Conservation (phyloP, 2,797 vertebrate genomes). For the Allobates femoralis region DNA sequence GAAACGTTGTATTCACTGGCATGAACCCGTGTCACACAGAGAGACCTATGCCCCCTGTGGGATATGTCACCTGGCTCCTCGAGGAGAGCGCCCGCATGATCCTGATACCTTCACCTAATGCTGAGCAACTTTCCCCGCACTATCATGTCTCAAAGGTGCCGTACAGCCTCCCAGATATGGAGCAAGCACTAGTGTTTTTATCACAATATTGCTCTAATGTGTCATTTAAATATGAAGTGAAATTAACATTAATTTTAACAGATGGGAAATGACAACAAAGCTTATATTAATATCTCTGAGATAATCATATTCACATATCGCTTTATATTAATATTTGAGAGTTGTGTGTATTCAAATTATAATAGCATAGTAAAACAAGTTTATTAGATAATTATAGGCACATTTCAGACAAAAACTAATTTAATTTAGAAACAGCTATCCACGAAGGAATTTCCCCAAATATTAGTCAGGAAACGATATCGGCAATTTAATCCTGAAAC, state of each 20-base stretch:
- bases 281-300: background rate
- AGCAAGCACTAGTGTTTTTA: background rate
- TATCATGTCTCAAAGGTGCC: too few species aligned
- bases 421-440: too few species aligned
- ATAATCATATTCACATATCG: background rate
- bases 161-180: background rate
- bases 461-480: too few species aligned
- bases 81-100: background rate
- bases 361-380: too few species aligned
- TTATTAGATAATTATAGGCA: too few species aligned
- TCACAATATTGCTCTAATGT: background rate
- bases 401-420: too few species aligned
- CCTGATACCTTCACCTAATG: background rate
- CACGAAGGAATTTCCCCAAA: too few species aligned
- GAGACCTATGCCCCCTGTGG: constrained; percentile 25
- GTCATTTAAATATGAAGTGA: background rate
- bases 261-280: background rate
- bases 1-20: constrained; percentile 10
- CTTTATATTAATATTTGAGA: background rate
- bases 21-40: constrained; percentile 16
- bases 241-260: background rate
- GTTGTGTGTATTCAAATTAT: too few species aligned
- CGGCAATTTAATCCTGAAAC: too few species aligned
- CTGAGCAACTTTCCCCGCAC: constrained; percentile 5
- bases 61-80: constrained; percentile 22